phyloP scores from a whole-genome alignment of 2,888 invertebrate species.

The Neria commutata region DNA sequence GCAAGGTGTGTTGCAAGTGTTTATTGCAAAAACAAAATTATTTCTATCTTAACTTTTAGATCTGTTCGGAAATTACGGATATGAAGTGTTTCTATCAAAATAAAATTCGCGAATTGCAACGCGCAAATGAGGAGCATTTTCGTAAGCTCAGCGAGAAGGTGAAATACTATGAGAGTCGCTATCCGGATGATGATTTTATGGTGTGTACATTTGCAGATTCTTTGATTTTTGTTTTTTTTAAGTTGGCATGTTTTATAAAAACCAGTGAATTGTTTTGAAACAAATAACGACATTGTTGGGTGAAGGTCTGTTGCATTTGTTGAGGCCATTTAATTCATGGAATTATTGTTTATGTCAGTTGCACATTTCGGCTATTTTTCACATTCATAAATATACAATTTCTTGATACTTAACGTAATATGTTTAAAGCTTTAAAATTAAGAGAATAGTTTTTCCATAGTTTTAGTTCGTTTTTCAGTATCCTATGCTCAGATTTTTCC shows the following conservation, averaged over 20 bases:
- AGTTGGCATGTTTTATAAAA: conserved; percentile 13
- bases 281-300: conserved; percentile 8
- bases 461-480: too few species aligned
- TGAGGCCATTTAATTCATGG: too few species aligned
- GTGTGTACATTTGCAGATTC: conserved; percentile 40
- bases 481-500: too few species aligned
- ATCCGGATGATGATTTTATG: conserved; percentile 60
- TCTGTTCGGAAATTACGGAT: conserved; percentile 49
- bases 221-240: conserved; percentile 18
- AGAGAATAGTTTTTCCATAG: too few species aligned
- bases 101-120: conserved; percentile 56
- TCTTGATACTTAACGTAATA: too few species aligned
- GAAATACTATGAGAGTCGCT: conserved; percentile 54
- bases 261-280: too few species aligned
- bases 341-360: too few species aligned
- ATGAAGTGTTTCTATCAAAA: conserved; percentile 56
- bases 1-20: conserved; percentile 31
- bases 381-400: too few species aligned
- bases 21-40: neutral
- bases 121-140: conserved; percentile 49
- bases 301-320: conserved; percentile 24
- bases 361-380: too few species aligned
- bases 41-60: conserved; percentile 31
- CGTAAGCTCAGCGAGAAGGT: conserved; percentile 53
- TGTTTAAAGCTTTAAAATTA: too few species aligned